Conservation (phyloP, 2,113 vertebrate genomes). For the Mionectes macconnelli region DNA sequence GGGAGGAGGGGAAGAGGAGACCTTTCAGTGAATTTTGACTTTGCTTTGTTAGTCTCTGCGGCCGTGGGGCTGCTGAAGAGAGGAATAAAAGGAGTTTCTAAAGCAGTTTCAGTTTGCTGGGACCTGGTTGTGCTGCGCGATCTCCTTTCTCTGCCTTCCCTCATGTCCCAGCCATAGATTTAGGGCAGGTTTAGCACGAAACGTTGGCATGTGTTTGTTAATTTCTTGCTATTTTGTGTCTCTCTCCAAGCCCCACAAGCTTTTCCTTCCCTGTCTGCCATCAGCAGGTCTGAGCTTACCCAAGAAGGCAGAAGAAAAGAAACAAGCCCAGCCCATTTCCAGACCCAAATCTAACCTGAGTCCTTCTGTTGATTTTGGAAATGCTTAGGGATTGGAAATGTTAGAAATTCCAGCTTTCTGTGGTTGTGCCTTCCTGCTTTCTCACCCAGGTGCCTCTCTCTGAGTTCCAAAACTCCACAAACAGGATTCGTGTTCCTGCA, state of each 20-base stretch:
- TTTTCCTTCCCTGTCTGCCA: accelerated
- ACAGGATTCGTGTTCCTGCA: background rate
- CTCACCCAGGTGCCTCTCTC: background rate
- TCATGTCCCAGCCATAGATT: background rate
- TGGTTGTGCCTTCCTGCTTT: background rate
- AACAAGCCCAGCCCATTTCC: background rate
- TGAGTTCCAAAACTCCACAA: background rate
- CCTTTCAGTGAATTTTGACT: background rate
- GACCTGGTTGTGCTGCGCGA: accelerated
- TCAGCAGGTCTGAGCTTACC: background rate
- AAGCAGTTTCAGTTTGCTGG: background rate
- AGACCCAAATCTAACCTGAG: background rate
- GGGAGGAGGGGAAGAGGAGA: background rate
- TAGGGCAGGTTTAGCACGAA: background rate
- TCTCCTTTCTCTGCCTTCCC: background rate
- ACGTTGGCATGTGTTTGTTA: background rate
- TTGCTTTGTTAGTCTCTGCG: background rate
- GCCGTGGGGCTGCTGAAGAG: background rate
- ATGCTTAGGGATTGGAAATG: background rate
- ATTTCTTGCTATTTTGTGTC: background rate
- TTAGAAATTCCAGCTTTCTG: background rate
- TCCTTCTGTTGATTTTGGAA: background rate
- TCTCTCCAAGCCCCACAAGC: background rate
- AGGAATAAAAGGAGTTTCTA: background rate
- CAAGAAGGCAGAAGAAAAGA: background rate